These are phyloP conservation scores for Nymphalis c-album DNA, from an alignment of 2,888 invertebrate species.

Conservation along the genomic window DNA sequence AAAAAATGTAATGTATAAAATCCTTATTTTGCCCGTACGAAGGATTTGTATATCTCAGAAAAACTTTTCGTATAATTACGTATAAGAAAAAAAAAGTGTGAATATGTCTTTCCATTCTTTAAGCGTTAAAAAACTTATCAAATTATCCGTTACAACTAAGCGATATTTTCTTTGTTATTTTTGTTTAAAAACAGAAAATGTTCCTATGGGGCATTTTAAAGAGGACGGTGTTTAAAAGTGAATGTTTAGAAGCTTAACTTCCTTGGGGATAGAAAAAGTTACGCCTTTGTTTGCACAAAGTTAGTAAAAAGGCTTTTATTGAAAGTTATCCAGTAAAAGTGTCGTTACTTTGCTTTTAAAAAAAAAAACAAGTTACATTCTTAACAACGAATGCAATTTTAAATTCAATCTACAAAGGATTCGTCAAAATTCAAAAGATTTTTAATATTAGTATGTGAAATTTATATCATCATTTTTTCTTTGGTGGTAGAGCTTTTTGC, in stretches of 20 bases:
- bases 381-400: no score
- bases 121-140: constrained; percentile 2
- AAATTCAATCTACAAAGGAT: no score
- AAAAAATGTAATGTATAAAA: no score
- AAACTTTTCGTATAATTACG: neutral
- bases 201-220: constrained; percentile 28
- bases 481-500: no score
- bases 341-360: neutral
- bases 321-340: constrained; percentile 22
- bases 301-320: constrained; percentile 29
- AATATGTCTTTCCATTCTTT: neutral
- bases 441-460: no score
- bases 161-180: constrained; percentile 3
- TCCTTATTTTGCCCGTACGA: no score
- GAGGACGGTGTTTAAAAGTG: constrained; percentile 31
- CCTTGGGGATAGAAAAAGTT: constrained; percentile 33
- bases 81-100: neutral
- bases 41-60: neutral
- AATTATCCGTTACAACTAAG: constrained; percentile 1
- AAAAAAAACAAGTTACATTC: neutral
- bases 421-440: no score
- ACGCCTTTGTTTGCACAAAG: constrained; percentile 31
- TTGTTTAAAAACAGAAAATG: constrained; percentile 15
- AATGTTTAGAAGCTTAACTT: constrained; percentile 34
- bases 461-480: no score